Conservation (phyloP, 2,113 vertebrate genomes). For the Oreocharis arfaki region DNA sequence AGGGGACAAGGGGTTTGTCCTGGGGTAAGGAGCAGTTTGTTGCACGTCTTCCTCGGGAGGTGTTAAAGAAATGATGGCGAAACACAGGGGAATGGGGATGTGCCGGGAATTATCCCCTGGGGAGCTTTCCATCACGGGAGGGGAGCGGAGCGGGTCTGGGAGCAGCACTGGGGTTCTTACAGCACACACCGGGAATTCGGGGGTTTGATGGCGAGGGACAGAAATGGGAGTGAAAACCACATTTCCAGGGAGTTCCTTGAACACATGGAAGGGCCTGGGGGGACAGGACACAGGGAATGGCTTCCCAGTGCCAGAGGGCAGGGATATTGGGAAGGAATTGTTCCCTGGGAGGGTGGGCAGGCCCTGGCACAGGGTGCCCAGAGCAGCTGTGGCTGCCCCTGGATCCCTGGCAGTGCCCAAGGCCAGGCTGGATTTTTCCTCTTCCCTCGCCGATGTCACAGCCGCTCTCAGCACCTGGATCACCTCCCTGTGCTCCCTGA, state of each 20-base stretch:
- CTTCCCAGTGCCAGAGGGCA: not conserved
- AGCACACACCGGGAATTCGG: rapidly evolving
- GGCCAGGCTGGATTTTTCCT: not conserved
- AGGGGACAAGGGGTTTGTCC: not conserved
- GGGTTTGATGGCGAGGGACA: not conserved
- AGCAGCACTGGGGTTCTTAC: not conserved
- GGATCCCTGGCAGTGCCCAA: not conserved
- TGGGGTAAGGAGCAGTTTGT: not conserved
- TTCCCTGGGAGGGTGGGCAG: not conserved
- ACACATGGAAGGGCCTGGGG: not conserved
- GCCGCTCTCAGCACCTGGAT: rapidly evolving
- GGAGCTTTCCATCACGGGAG: rapidly evolving
- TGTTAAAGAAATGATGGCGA: not conserved
- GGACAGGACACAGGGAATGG: rapidly evolving
- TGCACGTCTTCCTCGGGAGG: not conserved
- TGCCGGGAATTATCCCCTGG: rapidly evolving
- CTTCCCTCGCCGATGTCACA: not conserved
- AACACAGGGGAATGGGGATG: not conserved
- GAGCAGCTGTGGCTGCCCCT: not conserved
- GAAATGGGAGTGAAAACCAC: not conserved
- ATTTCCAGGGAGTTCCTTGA: not conserved
- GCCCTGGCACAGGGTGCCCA: rapidly evolving
- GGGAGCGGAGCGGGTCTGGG: not conserved
- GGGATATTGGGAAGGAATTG: not conserved
- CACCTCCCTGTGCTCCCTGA: not conserved